Evolutionary conservation across 2,113 vertebrate genomes (phyloP), one percentile per base, ranked within the genome.

Genomic region (Trematomus loennbergii): DNA sequence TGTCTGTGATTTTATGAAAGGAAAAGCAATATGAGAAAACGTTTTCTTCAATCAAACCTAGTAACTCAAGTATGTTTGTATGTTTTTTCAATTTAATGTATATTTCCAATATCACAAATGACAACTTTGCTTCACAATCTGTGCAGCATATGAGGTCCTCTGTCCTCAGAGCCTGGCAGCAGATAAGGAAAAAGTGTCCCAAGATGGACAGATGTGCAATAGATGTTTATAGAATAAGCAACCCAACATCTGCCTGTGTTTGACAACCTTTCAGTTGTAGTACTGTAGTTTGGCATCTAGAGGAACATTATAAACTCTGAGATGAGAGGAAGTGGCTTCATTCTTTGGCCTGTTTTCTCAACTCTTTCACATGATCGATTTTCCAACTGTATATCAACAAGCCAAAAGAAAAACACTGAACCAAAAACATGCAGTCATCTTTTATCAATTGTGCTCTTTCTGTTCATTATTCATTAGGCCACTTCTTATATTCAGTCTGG

Each of bases 1-100:
- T 62, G 49, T 52, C 46, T 52, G 71, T 55, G 18, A 55, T 67
- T 77, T 65, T 11, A 69, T 78, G 40, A 45, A 49, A 70, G 45
- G 18, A 62, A 57, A 68, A 2, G 5, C 12, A 1, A n/a, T n/a
- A 16, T 43, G 10, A 43, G 13, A 50, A 52, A 67, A 59, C 22
- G 55, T 55, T 29, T 29, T 55, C 9, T 36, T 40, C 53, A 16
- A 29, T 29, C 29, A 29, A 29, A 29, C 29, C 29, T 29, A 29
- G 29, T 29, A 29, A 29, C 29, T 29, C 29, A 29, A 33, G 5
- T 50, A 9, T n/a, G 2, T n/a, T 22, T 78, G 46, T 22, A 49
- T 25, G 16, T 16, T 40, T 40, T 40, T 40, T 40, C 36, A 40
- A 40, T 8, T 7, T 6, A 40, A 40, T 40, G 5, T 40, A 40